Evolutionary conservation across 1,140 invertebrate genomes (phyloP).

Genomic region (Diabrotica undecimpunctata): DNA sequence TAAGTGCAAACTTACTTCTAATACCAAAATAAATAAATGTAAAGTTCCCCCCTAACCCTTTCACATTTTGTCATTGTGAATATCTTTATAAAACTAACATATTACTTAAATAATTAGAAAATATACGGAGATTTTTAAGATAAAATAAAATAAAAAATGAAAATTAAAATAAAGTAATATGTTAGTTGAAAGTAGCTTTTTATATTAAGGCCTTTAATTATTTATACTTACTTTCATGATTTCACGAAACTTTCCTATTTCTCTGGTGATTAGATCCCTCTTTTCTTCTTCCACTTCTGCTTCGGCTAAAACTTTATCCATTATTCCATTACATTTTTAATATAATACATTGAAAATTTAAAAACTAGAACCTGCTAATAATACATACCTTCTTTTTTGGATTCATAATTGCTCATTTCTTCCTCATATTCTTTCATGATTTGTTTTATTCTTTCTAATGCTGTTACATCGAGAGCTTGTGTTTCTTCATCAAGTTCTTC

Average conservation of each 20-base stretch:
- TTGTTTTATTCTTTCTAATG: constrained; percentile 70
- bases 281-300: constrained; percentile 94
- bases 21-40: constrained; percentile 31
- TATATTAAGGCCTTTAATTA: neutral
- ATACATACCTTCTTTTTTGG: constrained; percentile 51
- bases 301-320: constrained; percentile 66
- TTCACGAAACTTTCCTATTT: constrained; percentile 96
- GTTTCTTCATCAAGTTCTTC: constrained; percentile 81
- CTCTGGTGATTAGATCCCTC: constrained; percentile 89
- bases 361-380: constrained; percentile 8
- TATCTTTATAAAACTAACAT: neutral
- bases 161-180: neutral
- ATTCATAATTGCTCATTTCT: constrained; percentile 69
- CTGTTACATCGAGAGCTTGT: constrained; percentile 67
- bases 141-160: neutral
- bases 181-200: neutral
- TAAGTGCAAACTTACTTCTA: constrained; percentile 46
- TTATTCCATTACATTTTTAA: constrained; percentile 51
- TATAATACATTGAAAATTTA: constrained; percentile 20
- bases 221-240: constrained; percentile 83
- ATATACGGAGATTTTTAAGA: neutral
- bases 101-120: neutral
- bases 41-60: constrained; percentile 16
- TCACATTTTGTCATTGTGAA: neutral
- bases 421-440: constrained; percentile 78